phyloP scores from a whole-genome alignment of 2,797 vertebrate genomes.

The Nasua narica region DNA sequence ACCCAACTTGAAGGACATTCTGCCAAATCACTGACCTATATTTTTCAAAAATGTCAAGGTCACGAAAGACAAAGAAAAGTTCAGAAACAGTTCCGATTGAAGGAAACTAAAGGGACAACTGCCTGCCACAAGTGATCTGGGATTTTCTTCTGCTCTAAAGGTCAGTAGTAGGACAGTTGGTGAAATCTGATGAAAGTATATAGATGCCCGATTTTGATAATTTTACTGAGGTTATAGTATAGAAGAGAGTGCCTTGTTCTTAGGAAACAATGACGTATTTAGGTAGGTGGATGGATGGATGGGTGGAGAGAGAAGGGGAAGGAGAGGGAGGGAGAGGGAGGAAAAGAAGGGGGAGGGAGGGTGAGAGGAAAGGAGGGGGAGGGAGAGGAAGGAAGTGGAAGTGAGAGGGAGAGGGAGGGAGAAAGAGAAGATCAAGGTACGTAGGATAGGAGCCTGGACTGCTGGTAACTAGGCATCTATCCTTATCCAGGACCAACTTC shows the following conservation, averaged over 20 bases:
- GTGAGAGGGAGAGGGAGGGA: rapidly evolving
- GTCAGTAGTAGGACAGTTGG: not conserved
- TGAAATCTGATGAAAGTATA: not conserved
- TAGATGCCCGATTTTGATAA: not conserved
- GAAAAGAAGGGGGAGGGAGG: too few species aligned
- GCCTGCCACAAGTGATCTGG: not conserved
- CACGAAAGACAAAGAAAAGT: not conserved
- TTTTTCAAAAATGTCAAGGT: constrained; percentile 13
- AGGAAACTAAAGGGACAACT: not conserved
- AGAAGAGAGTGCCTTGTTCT: not conserved
- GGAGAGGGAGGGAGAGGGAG: too few species aligned
- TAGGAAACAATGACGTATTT: not conserved
- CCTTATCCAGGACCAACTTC: not conserved
- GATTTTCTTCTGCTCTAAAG: not conserved
- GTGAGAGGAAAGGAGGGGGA: too few species aligned
- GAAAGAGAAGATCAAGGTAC: not conserved
- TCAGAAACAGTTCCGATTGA: not conserved
- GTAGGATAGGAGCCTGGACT: not conserved
- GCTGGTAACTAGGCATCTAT: not conserved
- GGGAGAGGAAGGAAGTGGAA: too few species aligned
- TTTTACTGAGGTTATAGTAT: not conserved
- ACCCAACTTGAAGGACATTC: not conserved
- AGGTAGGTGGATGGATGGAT: not conserved
- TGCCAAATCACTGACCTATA: not conserved
- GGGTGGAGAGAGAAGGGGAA: not conserved